Conservation (phyloP, 2,113 vertebrate genomes). For the Rhegmatorhina hoffmannsi region DNA sequence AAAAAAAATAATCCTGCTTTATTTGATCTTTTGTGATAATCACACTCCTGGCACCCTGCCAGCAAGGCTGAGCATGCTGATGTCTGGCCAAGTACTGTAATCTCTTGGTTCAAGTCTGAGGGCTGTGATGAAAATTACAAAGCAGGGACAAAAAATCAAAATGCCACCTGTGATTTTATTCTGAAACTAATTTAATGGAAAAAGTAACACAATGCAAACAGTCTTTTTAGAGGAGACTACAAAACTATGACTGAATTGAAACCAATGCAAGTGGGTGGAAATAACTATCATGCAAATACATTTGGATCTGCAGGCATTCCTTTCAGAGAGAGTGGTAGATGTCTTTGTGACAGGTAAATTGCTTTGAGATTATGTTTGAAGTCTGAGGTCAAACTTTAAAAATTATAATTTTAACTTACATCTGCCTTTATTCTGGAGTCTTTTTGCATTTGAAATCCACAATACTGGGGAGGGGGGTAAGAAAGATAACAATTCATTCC, state of each 20-base stretch:
- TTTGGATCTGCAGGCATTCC: conserved; percentile 53
- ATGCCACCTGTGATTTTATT: conserved; percentile 70
- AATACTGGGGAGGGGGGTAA: neutral
- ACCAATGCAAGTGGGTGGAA: neutral
- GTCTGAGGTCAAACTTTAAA: conserved; percentile 53
- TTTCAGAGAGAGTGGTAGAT: conserved; percentile 56
- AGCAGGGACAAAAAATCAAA: conserved; percentile 59
- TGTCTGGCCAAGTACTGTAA: conserved; percentile 63
- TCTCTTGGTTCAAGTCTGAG: conserved; percentile 54
- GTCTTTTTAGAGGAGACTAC: conserved; percentile 31
- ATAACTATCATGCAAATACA: conserved; percentile 67
- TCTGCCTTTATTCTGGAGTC: neutral
- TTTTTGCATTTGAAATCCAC: neutral
- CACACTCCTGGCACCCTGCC: neutral
- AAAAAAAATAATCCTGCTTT: neutral
- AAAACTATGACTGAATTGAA: conserved; percentile 49
- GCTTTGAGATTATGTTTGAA: conserved; percentile 71
- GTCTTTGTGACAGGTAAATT: conserved; percentile 73
- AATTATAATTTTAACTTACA: conserved; percentile 2
- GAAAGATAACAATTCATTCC: neutral
- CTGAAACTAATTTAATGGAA: conserved; percentile 52
- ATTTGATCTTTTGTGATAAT: conserved; percentile 60
- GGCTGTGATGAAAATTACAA: conserved; percentile 63
- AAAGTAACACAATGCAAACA: conserved; percentile 27
- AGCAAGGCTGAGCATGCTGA: conserved; percentile 28